Base-by-base conservation (phyloP, 2,113 vertebrate species). In the Leucopternis melanops region DNA sequence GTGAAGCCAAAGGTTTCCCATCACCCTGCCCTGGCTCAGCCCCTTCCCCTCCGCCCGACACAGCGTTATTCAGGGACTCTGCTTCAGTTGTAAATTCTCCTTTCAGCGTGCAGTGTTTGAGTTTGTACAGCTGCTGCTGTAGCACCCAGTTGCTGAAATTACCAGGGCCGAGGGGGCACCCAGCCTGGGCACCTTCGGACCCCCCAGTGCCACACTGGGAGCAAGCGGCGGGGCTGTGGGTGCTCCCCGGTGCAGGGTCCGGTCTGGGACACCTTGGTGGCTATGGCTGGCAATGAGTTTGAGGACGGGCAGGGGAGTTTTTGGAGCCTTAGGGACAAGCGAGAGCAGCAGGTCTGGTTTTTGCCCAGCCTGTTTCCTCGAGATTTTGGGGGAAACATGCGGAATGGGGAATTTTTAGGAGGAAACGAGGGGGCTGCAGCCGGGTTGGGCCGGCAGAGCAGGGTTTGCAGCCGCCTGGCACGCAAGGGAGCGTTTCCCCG, bases 341-440 rank as follows among this genome's bases (percentile, higher is more conserved):
- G 11, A 87, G 45, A 22, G 63, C 65, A 52, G 71, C 87, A 45
- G 77, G 4, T 9, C 36, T 81, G 90, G 83, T 31, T 78, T 69
- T 79, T 14, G 6, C 25, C 86, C 65, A 10, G 45, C 57, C 29
- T 6, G 49, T 23, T 32, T 9, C 65, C 69, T 29, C 1, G 3
- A 23, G 10, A 27, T 55, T 92, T 63, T 2, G 21, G 22, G 55
- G 57, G 12, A 70, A 15, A 63, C 0, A 0, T 19, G 1, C 1
- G 11, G 26, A 5, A 3, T 15, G 17, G 55, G 81, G 59, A 78
- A 17, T 42, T 44, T 70, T 86, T 8, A 5, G 57, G 63, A 36
- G 26, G 20, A 49, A 38, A 16, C 2, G 3, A 63, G 11, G 8
- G 42, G 34, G 4, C 69, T 49, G 45, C 3, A 1, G 61, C 15